Percentiles rank a stretch among this genome's conserved stretches.
These are phyloP conservation scores for Automeris io DNA, from an alignment of 2,888 invertebrate species.

Conservation along the genomic window DNA sequence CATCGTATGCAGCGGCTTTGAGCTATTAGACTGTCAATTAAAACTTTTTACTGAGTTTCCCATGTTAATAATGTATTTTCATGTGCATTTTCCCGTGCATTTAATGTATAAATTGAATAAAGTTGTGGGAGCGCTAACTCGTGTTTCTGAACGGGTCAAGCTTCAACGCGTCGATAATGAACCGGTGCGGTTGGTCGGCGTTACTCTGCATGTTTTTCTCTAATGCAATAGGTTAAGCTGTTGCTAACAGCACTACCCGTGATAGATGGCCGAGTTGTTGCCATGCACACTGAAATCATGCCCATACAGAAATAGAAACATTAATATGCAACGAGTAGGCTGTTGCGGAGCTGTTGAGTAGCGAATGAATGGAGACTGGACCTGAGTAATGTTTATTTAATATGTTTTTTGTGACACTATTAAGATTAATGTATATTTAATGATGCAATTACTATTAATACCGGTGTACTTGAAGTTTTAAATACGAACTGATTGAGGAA, in stretches of 20 bases:
- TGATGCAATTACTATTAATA: conserved; percentile 3
- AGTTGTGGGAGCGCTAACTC: conserved; percentile 1
- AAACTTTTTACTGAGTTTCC: no score
- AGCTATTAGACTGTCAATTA: no score
- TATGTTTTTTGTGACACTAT: conserved; percentile 4
- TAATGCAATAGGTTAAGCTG: conserved; percentile 18
- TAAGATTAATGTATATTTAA: conserved; percentile 7
- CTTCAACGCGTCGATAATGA: conserved; percentile 35
- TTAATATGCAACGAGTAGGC: conserved; percentile 18
- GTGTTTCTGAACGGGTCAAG: conserved; percentile 23
- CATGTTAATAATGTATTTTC: not conserved
- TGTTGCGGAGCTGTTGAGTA: conserved; percentile 15
- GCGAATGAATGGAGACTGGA: conserved; percentile 12
- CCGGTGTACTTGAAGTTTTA: not conserved
- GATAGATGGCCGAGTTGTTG: conserved; percentile 26
- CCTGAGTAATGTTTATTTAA: conserved; percentile 10
- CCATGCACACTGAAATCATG: conserved; percentile 19
- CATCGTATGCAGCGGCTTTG: no score
- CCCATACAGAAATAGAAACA: conserved; percentile 12
- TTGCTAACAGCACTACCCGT: conserved; percentile 23
- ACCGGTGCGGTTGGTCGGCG: conserved; percentile 37
- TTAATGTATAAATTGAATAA: not conserved
- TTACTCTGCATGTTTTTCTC: conserved; percentile 11
- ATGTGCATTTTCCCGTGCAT: not conserved
- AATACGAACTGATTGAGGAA: no score